Conservation (phyloP, 2,113 vertebrate genomes). For the Fulica atra region DNA sequence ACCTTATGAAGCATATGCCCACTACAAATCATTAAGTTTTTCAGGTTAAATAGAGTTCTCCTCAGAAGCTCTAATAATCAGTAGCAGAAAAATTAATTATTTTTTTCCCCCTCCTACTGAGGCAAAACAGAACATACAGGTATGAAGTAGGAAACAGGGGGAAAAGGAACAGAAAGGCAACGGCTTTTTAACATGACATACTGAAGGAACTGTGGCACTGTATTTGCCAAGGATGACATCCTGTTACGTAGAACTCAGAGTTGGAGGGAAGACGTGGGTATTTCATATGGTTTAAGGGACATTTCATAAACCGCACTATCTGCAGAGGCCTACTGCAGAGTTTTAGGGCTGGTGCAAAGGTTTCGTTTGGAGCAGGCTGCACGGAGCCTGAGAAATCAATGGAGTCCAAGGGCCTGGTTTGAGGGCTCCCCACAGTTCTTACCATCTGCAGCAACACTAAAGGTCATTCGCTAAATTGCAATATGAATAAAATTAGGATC, state of each 20-base stretch:
- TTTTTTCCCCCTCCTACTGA: not conserved
- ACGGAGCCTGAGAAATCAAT: not conserved
- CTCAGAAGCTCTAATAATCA: not conserved
- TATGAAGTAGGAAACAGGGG: not conserved
- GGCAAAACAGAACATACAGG: not conserved
- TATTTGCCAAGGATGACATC: not conserved
- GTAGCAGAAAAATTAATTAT: not conserved
- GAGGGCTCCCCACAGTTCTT: not conserved
- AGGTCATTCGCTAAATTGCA: not conserved
- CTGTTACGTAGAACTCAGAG: not conserved
- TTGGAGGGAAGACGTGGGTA: not conserved
- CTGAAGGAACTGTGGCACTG: not conserved
- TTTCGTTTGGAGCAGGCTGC: not conserved
- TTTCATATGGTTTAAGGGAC: not conserved
- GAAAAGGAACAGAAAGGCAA: not conserved
- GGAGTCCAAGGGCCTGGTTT: no score
- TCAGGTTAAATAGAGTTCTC: not conserved
- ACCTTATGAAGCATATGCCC: not conserved
- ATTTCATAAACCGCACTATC: not conserved
- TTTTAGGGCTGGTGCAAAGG: not conserved
- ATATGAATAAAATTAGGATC: not conserved
- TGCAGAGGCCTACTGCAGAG: not conserved
- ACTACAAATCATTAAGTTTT: not conserved
- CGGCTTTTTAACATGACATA: not conserved
- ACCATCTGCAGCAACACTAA: not conserved